These are phyloP conservation scores for Mya arenaria DNA, from an alignment of 1,140 invertebrate genomes.

Conservation along the genomic window DNA sequence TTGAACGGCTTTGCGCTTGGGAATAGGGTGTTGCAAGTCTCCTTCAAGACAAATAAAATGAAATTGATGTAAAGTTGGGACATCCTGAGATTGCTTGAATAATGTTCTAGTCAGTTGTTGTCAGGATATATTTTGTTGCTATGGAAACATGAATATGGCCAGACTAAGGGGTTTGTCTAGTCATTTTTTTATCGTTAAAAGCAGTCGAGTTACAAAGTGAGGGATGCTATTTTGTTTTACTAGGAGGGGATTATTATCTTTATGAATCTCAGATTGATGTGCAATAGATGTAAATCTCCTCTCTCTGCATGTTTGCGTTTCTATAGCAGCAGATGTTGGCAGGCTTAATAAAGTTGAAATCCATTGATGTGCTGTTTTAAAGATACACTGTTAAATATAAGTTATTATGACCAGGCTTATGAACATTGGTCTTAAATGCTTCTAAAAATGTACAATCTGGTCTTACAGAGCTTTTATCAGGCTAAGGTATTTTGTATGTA, in stretches of 20 bases:
- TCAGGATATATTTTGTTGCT: conserved; percentile 28
- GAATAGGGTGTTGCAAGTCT: conserved; percentile 98
- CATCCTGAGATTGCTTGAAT: conserved; percentile 11
- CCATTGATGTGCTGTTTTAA: not conserved
- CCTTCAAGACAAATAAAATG: conserved; percentile 87
- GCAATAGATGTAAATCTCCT: not conserved
- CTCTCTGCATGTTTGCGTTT: not conserved
- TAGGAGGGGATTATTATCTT: not conserved
- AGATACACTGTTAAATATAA: not conserved
- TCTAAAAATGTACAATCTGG: too few relatives aligned
- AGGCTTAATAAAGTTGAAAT: not conserved
- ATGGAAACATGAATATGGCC: not conserved
- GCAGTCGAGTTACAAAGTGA: not conserved
- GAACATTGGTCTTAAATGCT: not conserved
- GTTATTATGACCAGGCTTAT: not conserved
- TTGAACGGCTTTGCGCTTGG: conserved; percentile 98
- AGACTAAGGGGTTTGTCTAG: conserved; percentile 38
- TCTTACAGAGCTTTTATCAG: too few relatives aligned
- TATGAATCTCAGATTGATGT: not conserved
- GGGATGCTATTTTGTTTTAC: not conserved
- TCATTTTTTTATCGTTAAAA: conserved; percentile 2
- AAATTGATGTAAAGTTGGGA: conserved; percentile 47
- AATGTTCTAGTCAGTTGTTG: conserved; percentile 23
- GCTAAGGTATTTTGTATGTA: not conserved
- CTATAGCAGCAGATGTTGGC: not conserved